Evolutionary conservation across 2,113 vertebrate species (phyloP).

Genomic region (Notiomystis cincta): DNA sequence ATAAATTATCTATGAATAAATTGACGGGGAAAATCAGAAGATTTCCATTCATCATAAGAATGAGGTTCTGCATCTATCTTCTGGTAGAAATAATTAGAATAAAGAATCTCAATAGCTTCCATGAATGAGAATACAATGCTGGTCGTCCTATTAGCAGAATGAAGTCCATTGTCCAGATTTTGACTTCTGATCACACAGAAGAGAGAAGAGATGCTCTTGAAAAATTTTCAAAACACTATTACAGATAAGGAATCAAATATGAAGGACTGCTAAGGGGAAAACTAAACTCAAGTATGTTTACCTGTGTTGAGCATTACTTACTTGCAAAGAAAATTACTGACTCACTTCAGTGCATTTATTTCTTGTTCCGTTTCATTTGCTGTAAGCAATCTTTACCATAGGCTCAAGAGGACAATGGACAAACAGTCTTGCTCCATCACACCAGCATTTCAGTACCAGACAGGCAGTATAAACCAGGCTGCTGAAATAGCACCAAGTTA

Average conservation of each 20-base stretch:
- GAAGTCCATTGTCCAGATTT: neutral
- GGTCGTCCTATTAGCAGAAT: neutral
- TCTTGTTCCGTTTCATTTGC: neutral
- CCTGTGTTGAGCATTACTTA: neutral
- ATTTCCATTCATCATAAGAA: neutral
- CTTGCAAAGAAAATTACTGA: neutral
- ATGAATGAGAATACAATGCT: neutral
- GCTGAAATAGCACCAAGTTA: neutral
- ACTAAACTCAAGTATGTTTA: neutral
- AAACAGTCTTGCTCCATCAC: neutral
- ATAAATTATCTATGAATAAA: constrained; percentile 50
- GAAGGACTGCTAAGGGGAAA: neutral
- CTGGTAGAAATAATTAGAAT: neutral
- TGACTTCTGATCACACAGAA: neutral
- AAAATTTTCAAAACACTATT: neutral
- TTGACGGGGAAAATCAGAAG: neutral
- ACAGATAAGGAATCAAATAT: neutral
- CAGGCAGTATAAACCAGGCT: neutral
- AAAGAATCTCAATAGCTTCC: neutral
- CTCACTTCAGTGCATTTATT: neutral
- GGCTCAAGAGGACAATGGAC: neutral
- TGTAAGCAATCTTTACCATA: neutral
- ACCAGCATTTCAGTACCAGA: neutral
- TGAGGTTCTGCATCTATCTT: neutral
- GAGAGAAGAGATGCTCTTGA: neutral